These are phyloP conservation scores for Hipposideros larvatus DNA, from an alignment of 2,797 vertebrate species.

Conservation along the genomic window DNA sequence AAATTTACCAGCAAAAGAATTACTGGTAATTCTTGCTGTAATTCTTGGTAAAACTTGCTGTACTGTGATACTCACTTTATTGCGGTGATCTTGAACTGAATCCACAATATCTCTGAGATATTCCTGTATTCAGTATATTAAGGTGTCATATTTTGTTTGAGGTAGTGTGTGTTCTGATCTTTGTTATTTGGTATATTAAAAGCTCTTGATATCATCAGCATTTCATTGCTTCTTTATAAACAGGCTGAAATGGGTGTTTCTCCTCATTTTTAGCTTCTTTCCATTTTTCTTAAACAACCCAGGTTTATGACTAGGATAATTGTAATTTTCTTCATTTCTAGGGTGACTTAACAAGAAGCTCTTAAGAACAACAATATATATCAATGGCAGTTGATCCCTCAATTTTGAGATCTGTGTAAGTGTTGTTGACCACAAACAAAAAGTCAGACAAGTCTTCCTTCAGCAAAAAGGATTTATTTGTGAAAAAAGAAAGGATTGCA, in stretches of 20 bases:
- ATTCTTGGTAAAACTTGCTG: not conserved
- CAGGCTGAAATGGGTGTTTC: conserved; percentile 54
- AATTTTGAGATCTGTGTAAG: conserved; percentile 39
- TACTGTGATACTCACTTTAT: not conserved
- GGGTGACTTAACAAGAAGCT: conserved; percentile 3
- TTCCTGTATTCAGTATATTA: not conserved
- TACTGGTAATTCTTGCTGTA: too few relatives aligned
- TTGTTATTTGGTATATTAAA: conserved; percentile 2
- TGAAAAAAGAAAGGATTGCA: not conserved
- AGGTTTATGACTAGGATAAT: conserved; percentile 65
- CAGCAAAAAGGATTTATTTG: not conserved
- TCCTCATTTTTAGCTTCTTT: conserved; percentile 55
- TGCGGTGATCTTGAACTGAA: not conserved
- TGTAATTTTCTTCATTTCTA: conserved; percentile 68
- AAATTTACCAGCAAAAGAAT: not conserved
- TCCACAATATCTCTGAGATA: not conserved
- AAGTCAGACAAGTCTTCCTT: not conserved
- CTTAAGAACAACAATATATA: not conserved
- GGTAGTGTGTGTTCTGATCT: not conserved
- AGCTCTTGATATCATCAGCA: conserved; percentile 16
- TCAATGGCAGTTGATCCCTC: not conserved
- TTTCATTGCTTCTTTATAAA: conserved; percentile 33
- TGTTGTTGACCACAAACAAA: not conserved
- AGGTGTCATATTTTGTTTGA: not conserved
- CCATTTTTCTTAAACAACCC: conserved; percentile 64